Evolutionary conservation across 2,888 invertebrate species (phyloP).

Genomic region (Exocentrus adspersus): DNA sequence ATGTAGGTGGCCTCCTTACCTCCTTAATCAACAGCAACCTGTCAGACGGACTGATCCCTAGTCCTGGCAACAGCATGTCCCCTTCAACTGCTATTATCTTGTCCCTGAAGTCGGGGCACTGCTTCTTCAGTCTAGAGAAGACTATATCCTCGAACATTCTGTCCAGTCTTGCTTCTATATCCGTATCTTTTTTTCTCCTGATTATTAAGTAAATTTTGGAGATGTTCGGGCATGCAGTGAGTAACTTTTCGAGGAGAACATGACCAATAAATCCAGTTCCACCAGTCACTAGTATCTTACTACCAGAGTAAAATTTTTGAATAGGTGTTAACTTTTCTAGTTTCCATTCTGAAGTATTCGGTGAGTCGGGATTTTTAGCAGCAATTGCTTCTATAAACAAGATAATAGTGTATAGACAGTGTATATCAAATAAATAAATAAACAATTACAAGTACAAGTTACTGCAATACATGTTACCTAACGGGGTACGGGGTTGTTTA

Average conservation of each 20-base stretch:
- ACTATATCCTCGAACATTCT: slow-evolving; percentile 75
- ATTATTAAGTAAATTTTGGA: slow-evolving; percentile 69
- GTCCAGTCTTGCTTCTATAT: slow-evolving; percentile 72
- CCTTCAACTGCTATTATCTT: slow-evolving; percentile 68
- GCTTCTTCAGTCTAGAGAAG: slow-evolving; percentile 67
- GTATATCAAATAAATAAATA: too few relatives aligned
- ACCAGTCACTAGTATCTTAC: slow-evolving; percentile 63
- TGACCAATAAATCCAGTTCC: slow-evolving; percentile 69
- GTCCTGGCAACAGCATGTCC: slow-evolving; percentile 69
- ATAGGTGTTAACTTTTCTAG: slow-evolving; percentile 48
- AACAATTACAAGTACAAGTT: too few relatives aligned
- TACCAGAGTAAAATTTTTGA: slow-evolving; percentile 60
- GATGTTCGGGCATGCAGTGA: slow-evolving; percentile 66
- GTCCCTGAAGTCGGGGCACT: slow-evolving; percentile 71
- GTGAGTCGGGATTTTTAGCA: too few relatives aligned
- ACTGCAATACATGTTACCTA: too few relatives aligned
- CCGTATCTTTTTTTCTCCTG: slow-evolving; percentile 71
- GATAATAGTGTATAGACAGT: too few relatives aligned
- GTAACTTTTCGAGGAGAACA: slow-evolving; percentile 70
- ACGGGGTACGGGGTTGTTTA: too few relatives aligned
- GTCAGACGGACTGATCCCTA: slow-evolving; percentile 63
- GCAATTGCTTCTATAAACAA: too few relatives aligned
- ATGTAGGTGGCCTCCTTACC: too few relatives aligned
- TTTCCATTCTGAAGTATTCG: too few relatives aligned
- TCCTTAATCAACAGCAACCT: slow-evolving; percentile 17